Conservation (phyloP, 1,140 invertebrate genomes). For the Apis laboriosa region DNA sequence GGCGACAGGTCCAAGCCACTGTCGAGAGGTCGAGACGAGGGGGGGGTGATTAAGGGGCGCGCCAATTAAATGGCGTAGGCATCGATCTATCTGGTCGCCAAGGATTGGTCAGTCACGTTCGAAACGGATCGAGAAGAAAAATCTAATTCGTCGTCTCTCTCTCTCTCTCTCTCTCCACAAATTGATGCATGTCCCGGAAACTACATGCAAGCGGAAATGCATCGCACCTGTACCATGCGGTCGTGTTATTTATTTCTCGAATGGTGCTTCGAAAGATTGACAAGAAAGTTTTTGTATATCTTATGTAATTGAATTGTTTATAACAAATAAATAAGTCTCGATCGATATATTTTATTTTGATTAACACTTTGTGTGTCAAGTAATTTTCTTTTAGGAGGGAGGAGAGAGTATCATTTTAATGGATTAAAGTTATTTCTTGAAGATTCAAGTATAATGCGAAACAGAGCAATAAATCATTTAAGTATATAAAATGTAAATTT, state of each 20-base stretch:
- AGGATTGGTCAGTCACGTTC: neutral
- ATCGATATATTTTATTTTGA: too few relatives aligned
- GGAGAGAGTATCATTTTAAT: too few relatives aligned
- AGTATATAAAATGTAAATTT: too few relatives aligned
- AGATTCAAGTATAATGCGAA: too few relatives aligned
- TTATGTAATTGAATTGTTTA: too few relatives aligned
- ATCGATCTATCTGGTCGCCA: constrained; percentile 30
- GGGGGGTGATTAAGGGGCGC: neutral
- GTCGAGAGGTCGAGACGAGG: neutral
- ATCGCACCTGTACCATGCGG: neutral
- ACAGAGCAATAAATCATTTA: too few relatives aligned
- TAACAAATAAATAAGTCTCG: too few relatives aligned
- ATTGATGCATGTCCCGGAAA: neutral
- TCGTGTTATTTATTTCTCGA: constrained; percentile 10
- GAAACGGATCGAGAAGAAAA: neutral
- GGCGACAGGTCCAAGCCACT: constrained; percentile 8
- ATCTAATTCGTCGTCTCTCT: constrained; percentile 41
- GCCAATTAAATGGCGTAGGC: constrained; percentile 35
- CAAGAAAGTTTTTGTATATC: neutral
- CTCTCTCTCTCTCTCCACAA: too few relatives aligned
- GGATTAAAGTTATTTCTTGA: too few relatives aligned
- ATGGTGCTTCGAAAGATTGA: neutral
- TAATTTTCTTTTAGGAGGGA: too few relatives aligned
- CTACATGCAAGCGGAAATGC: constrained; percentile 16
- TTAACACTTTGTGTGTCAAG: too few relatives aligned